Conservation (phyloP, 2,113 vertebrate genomes). For the Charadrius vociferus region DNA sequence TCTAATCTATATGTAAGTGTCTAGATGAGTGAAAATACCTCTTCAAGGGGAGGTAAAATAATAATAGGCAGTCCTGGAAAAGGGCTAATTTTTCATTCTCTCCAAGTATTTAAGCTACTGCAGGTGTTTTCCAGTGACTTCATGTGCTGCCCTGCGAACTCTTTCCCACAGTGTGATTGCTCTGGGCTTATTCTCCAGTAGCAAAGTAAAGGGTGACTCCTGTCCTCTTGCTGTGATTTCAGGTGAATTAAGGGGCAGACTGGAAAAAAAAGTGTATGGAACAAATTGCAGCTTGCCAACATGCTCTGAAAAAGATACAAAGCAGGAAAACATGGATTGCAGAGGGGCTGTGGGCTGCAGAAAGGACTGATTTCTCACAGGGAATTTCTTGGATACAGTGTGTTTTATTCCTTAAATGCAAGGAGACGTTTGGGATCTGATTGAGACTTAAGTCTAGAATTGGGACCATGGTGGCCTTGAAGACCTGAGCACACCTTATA, state of each 20-base stretch:
- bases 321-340: neutral
- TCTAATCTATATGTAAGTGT: neutral
- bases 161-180: neutral
- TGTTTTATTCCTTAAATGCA: neutral
- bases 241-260: neutral
- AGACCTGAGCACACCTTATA: neutral
- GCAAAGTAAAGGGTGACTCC: neutral
- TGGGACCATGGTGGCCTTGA: neutral
- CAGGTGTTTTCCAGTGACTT: neutral
- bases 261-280: neutral
- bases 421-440: neutral
- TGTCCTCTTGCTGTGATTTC: neutral
- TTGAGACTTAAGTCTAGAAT: neutral
- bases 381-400: accelerated
- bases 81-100: neutral
- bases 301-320: neutral
- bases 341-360: neutral
- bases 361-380: neutral
- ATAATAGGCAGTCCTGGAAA: neutral
- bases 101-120: neutral
- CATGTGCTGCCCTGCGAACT: neutral
- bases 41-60: neutral
- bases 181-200: neutral
- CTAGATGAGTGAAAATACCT: neutral
- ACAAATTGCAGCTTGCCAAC: neutral